Conservation (phyloP, 2,888 invertebrate species). For the Oscheius onirici region DNA sequence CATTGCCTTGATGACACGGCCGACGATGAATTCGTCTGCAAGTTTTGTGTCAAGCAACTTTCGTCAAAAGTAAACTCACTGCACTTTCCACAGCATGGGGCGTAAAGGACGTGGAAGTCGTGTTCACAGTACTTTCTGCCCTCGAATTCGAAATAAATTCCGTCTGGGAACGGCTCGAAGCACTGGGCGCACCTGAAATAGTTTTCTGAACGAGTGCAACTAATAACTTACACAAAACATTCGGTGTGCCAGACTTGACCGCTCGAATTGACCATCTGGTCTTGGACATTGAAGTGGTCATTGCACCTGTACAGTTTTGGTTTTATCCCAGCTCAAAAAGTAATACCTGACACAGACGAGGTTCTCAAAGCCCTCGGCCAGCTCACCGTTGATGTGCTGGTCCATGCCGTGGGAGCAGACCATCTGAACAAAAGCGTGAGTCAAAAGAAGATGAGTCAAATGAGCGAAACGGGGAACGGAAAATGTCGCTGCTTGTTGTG, state of each 20-base stretch:
- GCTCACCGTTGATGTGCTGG: constrained; percentile 58
- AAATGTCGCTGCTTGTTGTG: too few species aligned
- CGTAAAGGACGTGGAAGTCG: constrained; percentile 95
- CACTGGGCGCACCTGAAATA: constrained; percentile 92
- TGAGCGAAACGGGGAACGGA: too few species aligned
- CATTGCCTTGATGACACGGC: constrained; percentile 99
- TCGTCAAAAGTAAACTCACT: too few species aligned
- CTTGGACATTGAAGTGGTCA: constrained; percentile 93
- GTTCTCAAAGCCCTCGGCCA: constrained; percentile 66
- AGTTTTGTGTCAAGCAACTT: too few species aligned
- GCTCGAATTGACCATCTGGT: constrained; percentile 97
- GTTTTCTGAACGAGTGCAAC: neutral
- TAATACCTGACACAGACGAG: constrained; percentile 62
- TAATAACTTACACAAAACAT: constrained; percentile 87
- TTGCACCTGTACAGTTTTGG: constrained; percentile 84
- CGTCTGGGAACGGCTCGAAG: constrained; percentile 95
- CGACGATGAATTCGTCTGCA: constrained; percentile 87
- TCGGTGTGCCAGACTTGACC: constrained; percentile 98
- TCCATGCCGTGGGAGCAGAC: constrained; percentile 58
- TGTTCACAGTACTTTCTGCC: constrained; percentile 98
- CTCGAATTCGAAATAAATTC: constrained; percentile 97
- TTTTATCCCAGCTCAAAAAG: neutral
- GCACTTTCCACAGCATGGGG: constrained; percentile 85
- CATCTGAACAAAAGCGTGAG: constrained; percentile 42
- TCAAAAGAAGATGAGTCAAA: neutral